phyloP scores from a whole-genome alignment of 2,888 invertebrate species.

The Thysanoteuthis rhombus region DNA sequence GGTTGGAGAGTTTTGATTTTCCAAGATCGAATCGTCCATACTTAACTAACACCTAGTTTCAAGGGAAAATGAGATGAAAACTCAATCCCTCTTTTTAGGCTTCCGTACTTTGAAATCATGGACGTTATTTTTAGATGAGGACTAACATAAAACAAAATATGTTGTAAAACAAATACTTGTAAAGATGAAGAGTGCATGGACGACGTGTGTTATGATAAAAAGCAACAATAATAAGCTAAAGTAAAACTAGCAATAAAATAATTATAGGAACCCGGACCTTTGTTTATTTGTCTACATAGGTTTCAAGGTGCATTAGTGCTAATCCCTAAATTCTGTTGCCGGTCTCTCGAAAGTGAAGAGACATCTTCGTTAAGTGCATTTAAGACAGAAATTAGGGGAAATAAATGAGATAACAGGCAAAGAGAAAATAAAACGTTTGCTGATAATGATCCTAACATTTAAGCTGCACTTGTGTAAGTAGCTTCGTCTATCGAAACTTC shows the following conservation, averaged over 20 bases:
- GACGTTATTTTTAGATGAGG: no score
- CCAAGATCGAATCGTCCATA: no score
- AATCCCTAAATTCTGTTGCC: not conserved
- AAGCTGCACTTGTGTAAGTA: not conserved
- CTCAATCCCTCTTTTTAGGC: no score
- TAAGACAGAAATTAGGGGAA: not conserved
- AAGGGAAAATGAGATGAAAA: no score
- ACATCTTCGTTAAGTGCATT: not conserved
- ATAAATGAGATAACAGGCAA: not conserved
- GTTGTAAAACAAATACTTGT: no score
- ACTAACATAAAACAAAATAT: no score
- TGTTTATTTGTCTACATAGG: not conserved
- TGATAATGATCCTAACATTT: not conserved
- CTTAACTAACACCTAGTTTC: no score
- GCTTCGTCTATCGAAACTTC: conserved; percentile 12
- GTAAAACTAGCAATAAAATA: not conserved
- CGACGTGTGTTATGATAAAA: no score
- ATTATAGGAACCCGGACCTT: not conserved
- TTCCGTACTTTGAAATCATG: no score
- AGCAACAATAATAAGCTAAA: no score
- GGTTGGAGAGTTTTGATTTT: no score
- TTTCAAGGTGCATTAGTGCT: not conserved
- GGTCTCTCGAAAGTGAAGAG: not conserved
- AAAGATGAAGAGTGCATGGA: no score
- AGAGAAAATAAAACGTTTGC: not conserved